Conservation (phyloP, 2,797 vertebrate genomes). For the Decapterus maruadsi region DNA sequence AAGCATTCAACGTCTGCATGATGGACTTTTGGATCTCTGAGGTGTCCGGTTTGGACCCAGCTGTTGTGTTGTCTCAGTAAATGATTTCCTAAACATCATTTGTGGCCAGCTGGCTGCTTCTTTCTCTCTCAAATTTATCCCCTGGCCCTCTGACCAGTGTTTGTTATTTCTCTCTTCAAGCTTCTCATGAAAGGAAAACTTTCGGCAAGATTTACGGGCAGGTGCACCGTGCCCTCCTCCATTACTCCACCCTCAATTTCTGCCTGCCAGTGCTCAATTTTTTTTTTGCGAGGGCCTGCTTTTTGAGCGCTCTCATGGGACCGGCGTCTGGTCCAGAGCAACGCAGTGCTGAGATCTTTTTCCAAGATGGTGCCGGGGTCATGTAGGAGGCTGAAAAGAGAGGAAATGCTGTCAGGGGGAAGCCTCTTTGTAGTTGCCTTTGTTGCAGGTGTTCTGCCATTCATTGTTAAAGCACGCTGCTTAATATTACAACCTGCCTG, state of each 20-base stretch:
- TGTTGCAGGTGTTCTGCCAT: constrained; percentile 90
- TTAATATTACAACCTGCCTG: constrained; percentile 82
- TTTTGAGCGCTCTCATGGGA: constrained; percentile 75
- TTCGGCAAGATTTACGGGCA: constrained; percentile 80
- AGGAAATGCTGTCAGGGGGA: constrained; percentile 85
- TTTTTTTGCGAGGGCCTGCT: constrained; percentile 64
- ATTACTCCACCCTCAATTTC: constrained; percentile 71
- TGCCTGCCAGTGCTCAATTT: constrained; percentile 70
- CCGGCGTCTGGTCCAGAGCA: constrained; percentile 72
- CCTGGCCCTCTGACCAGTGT: constrained; percentile 58
- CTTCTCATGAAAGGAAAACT: constrained; percentile 75
- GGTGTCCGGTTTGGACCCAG: constrained; percentile 56
- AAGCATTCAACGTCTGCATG: constrained; percentile 28
- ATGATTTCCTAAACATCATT: constrained; percentile 65
- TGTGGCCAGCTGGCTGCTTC: constrained; percentile 51
- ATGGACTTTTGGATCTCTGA: constrained; percentile 47
- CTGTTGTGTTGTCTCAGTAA: constrained; percentile 45
- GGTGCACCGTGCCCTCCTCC: constrained; percentile 76
- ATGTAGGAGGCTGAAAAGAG: constrained; percentile 76
- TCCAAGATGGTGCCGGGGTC: constrained; percentile 83
- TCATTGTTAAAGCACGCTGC: constrained; percentile 85
- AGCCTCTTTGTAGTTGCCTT: constrained; percentile 88
- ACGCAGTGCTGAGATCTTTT: constrained; percentile 84
- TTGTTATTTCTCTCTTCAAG: constrained; percentile 78
- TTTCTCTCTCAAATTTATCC: constrained; percentile 54